phyloP scores from a whole-genome alignment of 2,797 vertebrate species.

The Poeciliopsis infans region DNA sequence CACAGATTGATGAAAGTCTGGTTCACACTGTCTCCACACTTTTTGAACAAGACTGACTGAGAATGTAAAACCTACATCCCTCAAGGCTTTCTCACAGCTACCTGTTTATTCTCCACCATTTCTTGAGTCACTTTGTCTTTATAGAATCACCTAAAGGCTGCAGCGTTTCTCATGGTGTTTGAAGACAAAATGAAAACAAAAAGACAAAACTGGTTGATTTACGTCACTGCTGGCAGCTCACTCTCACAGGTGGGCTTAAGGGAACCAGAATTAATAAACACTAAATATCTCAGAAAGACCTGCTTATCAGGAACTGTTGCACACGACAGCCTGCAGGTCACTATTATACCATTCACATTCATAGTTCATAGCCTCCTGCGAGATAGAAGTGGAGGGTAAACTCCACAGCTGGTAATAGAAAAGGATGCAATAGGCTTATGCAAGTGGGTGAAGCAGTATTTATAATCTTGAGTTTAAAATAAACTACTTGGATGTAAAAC shows the following conservation, averaged over 20 bases:
- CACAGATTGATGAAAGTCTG: background rate
- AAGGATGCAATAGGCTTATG: background rate
- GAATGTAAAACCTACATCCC: background rate
- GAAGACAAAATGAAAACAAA: background rate
- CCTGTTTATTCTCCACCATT: background rate
- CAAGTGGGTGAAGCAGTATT: background rate
- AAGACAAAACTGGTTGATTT: background rate
- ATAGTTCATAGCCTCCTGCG: background rate
- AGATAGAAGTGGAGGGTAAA: background rate
- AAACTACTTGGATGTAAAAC: background rate
- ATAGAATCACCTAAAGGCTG: background rate
- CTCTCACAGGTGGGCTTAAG: background rate
- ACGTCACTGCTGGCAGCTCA: background rate
- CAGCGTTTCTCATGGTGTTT: background rate
- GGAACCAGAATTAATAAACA: background rate
- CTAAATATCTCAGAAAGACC: background rate
- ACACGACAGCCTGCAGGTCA: background rate
- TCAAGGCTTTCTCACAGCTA: background rate
- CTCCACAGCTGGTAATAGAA: background rate
- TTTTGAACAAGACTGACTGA: background rate
- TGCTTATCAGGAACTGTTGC: background rate
- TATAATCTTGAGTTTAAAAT: background rate
- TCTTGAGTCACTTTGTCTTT: background rate
- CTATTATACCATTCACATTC: background rate
- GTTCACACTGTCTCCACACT: background rate